These are phyloP conservation scores for Pipistrellus kuhlii DNA, from an alignment of 2,797 vertebrate species.

Conservation along the genomic window DNA sequence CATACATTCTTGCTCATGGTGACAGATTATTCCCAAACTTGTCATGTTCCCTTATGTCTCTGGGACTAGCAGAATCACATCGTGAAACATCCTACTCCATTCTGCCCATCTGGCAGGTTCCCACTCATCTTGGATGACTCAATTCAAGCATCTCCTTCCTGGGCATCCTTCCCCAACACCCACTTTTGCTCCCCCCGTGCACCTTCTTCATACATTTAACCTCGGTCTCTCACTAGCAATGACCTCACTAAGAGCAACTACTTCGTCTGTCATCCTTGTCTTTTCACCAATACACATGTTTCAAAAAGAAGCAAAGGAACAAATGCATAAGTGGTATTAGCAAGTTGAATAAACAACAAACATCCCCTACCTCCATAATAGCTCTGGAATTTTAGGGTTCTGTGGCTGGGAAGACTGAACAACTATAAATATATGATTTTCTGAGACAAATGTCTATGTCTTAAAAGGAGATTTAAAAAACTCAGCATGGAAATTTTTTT, in stretches of 20 bases:
- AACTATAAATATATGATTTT: neutral
- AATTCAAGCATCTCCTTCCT: constrained; percentile 51
- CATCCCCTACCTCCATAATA: neutral
- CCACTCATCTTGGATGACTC: constrained; percentile 75
- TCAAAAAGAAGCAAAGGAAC: neutral
- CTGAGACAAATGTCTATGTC: neutral
- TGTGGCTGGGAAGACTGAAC: neutral
- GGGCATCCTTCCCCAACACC: neutral
- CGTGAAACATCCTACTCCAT: neutral
- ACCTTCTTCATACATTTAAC: neutral
- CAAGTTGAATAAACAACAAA: neutral
- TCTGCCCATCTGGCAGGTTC: constrained; percentile 72
- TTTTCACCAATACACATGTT: neutral
- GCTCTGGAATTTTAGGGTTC: neutral
- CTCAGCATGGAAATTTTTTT: neutral
- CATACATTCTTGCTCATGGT: neutral
- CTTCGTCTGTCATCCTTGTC: neutral
- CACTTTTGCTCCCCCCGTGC: constrained; percentile 31
- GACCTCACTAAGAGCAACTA: neutral
- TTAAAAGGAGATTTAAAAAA: neutral
- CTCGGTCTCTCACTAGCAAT: neutral
- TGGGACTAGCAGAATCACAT: constrained; percentile 40
- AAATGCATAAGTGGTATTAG: neutral
- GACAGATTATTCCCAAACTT: constrained; percentile 40
- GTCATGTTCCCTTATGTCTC: neutral